These are phyloP conservation scores for Rhombomys opimus DNA, from an alignment of 2,113 vertebrate genomes.

Conservation along the genomic window DNA sequence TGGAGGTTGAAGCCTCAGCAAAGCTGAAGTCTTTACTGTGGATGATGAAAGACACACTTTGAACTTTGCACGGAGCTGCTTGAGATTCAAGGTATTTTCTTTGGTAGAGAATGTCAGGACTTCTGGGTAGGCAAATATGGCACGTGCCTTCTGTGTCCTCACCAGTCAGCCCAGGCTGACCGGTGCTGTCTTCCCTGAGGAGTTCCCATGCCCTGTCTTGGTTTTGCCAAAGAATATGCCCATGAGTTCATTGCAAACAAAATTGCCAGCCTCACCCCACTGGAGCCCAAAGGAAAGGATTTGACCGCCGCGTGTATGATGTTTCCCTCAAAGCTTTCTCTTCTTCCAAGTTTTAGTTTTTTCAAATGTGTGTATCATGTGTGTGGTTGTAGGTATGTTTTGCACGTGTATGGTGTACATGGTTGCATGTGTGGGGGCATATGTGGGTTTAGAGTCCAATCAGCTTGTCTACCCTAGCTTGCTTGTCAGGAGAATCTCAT, in stretches of 20 bases:
- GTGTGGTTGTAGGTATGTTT: neutral
- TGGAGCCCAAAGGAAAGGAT: neutral
- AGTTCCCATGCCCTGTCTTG: rapidly evolving
- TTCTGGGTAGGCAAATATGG: neutral
- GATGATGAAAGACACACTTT: too few relatives aligned
- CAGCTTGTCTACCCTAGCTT: neutral
- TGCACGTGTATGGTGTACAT: neutral
- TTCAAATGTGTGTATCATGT: neutral
- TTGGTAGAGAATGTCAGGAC: neutral
- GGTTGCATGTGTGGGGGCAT: neutral
- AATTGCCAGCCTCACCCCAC: neutral
- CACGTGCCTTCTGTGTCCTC: rapidly evolving
- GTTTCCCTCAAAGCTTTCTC: neutral
- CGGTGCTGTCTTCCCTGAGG: rapidly evolving
- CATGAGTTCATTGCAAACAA: neutral
- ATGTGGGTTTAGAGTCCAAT: too few relatives aligned
- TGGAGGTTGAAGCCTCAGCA: neutral
- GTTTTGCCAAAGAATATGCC: neutral
- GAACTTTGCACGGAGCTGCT: neutral
- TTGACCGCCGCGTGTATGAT: neutral
- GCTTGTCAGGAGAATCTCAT: neutral
- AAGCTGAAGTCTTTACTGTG: neutral
- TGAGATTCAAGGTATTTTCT: neutral
- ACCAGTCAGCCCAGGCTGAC: neutral
- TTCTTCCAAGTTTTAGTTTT: neutral